Evolutionary conservation across 2,113 vertebrate species (phyloP).

Genomic region (Pollachius pollachius): DNA sequence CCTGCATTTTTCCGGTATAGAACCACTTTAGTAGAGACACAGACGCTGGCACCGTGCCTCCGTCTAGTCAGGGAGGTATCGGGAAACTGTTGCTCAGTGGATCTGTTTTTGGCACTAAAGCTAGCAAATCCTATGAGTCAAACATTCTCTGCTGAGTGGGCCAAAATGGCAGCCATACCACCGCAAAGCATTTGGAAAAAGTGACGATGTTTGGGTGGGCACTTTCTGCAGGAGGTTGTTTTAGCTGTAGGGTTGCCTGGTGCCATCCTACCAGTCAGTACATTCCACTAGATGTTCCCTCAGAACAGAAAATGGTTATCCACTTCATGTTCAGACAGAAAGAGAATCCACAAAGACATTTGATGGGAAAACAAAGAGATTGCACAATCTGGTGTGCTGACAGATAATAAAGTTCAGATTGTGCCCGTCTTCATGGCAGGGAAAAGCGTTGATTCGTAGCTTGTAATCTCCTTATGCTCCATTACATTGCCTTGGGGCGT

Average conservation of each 20-base stretch:
- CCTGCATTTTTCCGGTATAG: no score
- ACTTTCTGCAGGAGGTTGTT: slow-evolving; percentile 5
- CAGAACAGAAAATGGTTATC: not conserved
- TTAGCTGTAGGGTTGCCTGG: slow-evolving; percentile 18
- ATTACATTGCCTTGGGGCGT: no score
- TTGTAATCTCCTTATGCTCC: not conserved
- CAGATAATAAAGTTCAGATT: slow-evolving; percentile 21
- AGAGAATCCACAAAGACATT: not conserved
- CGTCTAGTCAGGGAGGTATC: no score
- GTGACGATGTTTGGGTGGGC: slow-evolving; percentile 26
- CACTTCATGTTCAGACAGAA: not conserved
- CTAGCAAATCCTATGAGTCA: no score
- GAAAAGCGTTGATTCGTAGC: not conserved
- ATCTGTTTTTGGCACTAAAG: no score
- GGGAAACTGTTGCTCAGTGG: no score
- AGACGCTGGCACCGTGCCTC: no score
- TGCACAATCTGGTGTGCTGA: not conserved
- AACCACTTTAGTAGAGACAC: no score
- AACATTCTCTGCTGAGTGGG: no score
- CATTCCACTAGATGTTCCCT: not conserved
- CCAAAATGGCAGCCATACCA: not conserved
- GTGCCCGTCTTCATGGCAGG: not conserved
- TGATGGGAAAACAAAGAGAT: not conserved
- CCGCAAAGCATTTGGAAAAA: slow-evolving; percentile 32
- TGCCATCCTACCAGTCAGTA: not conserved